phyloP scores from a whole-genome alignment of 2,797 vertebrate species.

The Channallabes apus region DNA sequence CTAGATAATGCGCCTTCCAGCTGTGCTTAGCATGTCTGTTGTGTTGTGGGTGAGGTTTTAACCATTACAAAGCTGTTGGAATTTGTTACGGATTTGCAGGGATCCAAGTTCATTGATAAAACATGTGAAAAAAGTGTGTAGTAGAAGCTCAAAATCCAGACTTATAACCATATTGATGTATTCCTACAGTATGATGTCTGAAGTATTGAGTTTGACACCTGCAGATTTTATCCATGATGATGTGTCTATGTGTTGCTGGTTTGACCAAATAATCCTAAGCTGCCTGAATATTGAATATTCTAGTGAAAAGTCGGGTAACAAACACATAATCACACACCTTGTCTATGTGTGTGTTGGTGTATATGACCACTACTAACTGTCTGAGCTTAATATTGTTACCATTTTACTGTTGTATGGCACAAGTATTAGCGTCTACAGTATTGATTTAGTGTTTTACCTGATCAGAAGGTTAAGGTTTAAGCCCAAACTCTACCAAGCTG shows the following conservation, averaged over 20 bases:
- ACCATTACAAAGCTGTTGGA: not conserved
- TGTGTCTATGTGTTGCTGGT: not conserved
- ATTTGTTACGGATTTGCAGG: too few relatives aligned
- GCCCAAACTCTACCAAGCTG: not conserved
- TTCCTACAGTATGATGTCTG: not conserved
- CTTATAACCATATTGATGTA: not conserved
- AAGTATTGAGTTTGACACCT: not conserved
- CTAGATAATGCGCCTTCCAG: not conserved
- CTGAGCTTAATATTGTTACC: not conserved
- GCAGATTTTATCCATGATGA: not conserved
- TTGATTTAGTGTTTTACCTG: too few relatives aligned
- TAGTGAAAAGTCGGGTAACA: not conserved
- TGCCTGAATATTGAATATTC: not conserved
- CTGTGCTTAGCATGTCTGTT: not conserved
- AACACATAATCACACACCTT: not conserved
- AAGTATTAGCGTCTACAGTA: too few relatives aligned
- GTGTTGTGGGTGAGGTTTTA: not conserved
- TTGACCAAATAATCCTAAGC: not conserved
- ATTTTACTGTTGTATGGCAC: too few relatives aligned
- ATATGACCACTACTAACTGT: not conserved
- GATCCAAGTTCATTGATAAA: not conserved
- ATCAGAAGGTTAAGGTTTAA: not conserved
- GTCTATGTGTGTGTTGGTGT: not conserved
- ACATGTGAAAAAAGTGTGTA: not conserved
- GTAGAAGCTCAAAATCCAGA: not conserved